Base-by-base conservation (phyloP, 2,888 invertebrate genomes). In the Melangyna quadrimaculata region DNA sequence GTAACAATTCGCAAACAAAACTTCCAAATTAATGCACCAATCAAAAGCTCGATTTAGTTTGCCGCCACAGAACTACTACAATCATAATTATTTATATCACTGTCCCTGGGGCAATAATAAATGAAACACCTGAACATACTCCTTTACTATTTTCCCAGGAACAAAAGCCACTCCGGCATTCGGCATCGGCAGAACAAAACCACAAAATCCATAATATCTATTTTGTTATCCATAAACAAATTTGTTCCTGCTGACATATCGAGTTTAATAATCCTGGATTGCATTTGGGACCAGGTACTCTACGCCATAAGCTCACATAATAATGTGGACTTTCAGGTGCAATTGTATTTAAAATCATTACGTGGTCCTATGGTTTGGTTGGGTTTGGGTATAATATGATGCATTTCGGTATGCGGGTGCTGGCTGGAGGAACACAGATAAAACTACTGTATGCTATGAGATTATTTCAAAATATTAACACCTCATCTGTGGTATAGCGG, bases 401-500 rank as follows among this genome's bases (percentile, higher is more conserved):
- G 69, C 35, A 67, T 45, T 61, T 45, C 71, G 22, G 19, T 7
- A n/a, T n/a, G n/a, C n/a, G n/a, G n/a, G n/a, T 10, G 14, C 29
- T 19, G 48, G n/a, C n/a, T n/a, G n/a, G n/a, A 48, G 65, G 45
- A 55, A 19, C 67, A 61, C 67, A 61, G 75, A 80, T 84, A 84
- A 80, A 48, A 40, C 51, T 55, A 14, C 51, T 24, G 70, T 40
- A 43, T n/a, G n/a, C 63, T 53, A 67, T 40, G 61, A 75, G 61
- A 79, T 75, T 71, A 59, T 59, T 80, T 75, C 43, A 29, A 71
- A 84, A 84, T 75, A 84, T 84, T 84, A 79, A 84, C 75, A 79
- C 84, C 74, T 69, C 75, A 43, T 65, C 51, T 73, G 35, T 37
- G 67, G 74, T 53, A 8, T 48, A 24, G 53, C 14, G 17, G n/a